phyloP scores from a whole-genome alignment of 2,113 vertebrate genomes.

The Neodontobutis hainanensis region DNA sequence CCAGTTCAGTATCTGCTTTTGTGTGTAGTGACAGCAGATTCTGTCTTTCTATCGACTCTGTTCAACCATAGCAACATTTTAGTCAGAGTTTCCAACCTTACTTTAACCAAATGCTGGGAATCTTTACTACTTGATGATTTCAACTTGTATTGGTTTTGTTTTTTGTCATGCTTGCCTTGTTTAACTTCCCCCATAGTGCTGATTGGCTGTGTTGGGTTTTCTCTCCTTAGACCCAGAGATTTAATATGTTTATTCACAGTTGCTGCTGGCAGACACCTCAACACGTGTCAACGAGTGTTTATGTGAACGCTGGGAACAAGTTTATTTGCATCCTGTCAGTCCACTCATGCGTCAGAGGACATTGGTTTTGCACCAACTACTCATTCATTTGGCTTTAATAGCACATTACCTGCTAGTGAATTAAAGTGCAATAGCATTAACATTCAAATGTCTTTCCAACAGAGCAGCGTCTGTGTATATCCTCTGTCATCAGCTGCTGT shows the following conservation, averaged over 20 bases:
- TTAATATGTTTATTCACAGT: conserved; percentile 40
- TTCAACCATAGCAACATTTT: background rate
- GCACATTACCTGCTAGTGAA: background rate
- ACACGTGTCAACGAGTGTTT: conserved; percentile 12
- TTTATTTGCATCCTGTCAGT: conserved; percentile 21
- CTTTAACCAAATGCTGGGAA: background rate
- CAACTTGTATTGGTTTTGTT: background rate
- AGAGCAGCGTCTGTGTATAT: conserved; percentile 7
- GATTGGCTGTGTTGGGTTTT: conserved; percentile 7
- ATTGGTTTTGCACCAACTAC: background rate
- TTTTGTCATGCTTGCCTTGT: conserved; percentile 3
- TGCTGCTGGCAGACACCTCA: conserved; percentile 12
- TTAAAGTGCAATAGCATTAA: background rate
- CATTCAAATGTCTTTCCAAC: conserved; percentile 1
- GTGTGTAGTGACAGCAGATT: conserved; percentile 1
- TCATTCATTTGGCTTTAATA: background rate
- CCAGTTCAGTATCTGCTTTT: conserved; percentile 2
- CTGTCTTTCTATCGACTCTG: background rate
- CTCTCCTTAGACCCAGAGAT: conserved; percentile 21
- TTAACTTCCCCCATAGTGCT: conserved; percentile 23
- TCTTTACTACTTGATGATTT: background rate
- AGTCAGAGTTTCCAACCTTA: background rate
- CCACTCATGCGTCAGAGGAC: conserved; percentile 21
- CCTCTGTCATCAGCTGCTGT: background rate
- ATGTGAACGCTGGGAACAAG: conserved; percentile 8